Conservation (phyloP, 2,888 invertebrate species). For the Tethea ocularis region DNA sequence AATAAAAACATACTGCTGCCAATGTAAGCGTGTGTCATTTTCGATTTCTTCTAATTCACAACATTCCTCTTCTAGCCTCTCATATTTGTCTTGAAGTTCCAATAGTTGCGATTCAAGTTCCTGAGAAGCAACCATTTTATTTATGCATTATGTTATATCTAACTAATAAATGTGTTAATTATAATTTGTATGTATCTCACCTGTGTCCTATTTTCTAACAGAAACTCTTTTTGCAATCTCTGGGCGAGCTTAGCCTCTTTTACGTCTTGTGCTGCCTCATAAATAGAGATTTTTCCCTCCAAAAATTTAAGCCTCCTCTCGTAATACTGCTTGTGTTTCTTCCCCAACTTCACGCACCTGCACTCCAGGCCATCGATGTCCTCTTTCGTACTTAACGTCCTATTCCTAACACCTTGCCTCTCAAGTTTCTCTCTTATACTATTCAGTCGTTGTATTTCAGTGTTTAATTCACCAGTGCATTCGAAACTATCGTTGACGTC, state of each 20-base stretch:
- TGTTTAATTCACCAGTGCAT: conserved; percentile 81
- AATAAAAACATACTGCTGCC: conserved; percentile 78
- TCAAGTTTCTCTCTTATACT: conserved; percentile 86
- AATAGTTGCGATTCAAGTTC: conserved; percentile 82
- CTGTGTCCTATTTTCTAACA: conserved; percentile 78
- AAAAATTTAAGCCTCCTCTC: conserved; percentile 86
- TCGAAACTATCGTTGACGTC: conserved; percentile 82
- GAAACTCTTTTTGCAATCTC: conserved; percentile 85
- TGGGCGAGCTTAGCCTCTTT: conserved; percentile 85
- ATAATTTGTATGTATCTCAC: conserved; percentile 32
- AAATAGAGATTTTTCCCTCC: conserved; percentile 86
- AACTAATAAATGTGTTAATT: neutral
- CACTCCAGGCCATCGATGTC: conserved; percentile 76
- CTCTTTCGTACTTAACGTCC: conserved; percentile 69
- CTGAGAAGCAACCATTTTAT: conserved; percentile 38
- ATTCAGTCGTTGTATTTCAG: conserved; percentile 86
- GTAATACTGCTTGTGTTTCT: conserved; percentile 86
- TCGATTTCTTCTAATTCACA: conserved; percentile 90
- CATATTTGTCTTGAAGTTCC: conserved; percentile 85
- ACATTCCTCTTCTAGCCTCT: conserved; percentile 87
- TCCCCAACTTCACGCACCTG: conserved; percentile 80
- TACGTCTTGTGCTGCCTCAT: conserved; percentile 86
- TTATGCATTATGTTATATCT: neutral
- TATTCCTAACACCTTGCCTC: conserved; percentile 82
- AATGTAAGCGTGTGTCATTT: conserved; percentile 87